phyloP scores from a whole-genome alignment of 2,888 invertebrate genomes.

The Calameuta idolon region DNA sequence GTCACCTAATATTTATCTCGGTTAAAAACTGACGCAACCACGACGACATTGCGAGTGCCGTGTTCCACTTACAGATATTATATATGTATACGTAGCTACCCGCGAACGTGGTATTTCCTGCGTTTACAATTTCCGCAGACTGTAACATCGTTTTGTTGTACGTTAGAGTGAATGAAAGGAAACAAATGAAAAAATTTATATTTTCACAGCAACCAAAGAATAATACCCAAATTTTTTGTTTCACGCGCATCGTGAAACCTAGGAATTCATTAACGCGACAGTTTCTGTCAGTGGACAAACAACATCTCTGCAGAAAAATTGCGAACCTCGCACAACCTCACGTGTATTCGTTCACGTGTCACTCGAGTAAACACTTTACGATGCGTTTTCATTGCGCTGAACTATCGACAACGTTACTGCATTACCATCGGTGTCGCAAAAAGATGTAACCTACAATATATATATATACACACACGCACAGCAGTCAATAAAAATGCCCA shows the following conservation, averaged over 20 bases:
- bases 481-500: not conserved
- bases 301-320: not conserved
- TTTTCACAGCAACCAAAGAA: not conserved
- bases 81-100: not conserved
- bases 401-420: not conserved
- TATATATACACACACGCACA: not conserved
- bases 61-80: not conserved
- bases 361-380: not conserved
- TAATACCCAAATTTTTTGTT: not conserved
- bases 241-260: not conserved
- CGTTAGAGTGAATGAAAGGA: not conserved
- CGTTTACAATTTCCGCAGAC: not conserved
- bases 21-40: not conserved
- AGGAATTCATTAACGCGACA: not conserved
- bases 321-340: not conserved
- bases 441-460: not conserved
- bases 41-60: not conserved
- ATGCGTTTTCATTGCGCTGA: not conserved
- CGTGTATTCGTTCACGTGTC: not conserved
- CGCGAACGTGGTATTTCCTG: not conserved
- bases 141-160: not conserved
- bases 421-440: not conserved
- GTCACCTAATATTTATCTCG: slow-evolving; percentile 4
- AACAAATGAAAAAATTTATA: not conserved
- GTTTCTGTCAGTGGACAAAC: not conserved